A percentile compares a stretch with the other conserved stretches of the same genome.
Conservation (phyloP, 2,888 invertebrate genomes). For the Alcis repandata region DNA sequence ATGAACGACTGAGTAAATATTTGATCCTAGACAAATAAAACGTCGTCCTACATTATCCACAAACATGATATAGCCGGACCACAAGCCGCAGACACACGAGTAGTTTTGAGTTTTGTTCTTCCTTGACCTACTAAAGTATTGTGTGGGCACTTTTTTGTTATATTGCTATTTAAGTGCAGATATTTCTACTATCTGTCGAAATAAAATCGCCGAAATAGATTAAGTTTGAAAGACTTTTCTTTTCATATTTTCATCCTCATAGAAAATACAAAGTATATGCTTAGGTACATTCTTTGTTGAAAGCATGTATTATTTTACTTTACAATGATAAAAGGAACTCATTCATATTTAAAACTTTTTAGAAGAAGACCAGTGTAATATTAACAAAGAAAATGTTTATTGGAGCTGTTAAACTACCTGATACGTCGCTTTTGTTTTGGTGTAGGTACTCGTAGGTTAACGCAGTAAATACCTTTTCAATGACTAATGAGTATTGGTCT, state of each 20-base stretch:
- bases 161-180: no score
- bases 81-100: constrained; percentile 23
- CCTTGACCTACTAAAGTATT: constrained; percentile 26
- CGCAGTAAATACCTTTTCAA: no score
- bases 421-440: no score
- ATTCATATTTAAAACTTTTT: not conserved
- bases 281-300: no score
- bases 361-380: not conserved
- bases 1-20: not conserved
- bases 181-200: no score
- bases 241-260: no score
- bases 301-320: not conserved
- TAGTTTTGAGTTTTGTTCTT: constrained; percentile 29
- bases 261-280: no score
- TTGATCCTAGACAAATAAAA: constrained; percentile 12
- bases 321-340: not conserved
- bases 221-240: no score
- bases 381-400: not conserved
- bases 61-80: constrained; percentile 15
- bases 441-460: no score
- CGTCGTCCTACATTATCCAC: constrained; percentile 2
- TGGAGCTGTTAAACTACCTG: not conserved
- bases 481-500: no score
- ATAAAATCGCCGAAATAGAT: no score
- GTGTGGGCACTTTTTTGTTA: not conserved